A percentile compares a stretch with the other conserved stretches of the same genome.
Conservation (phyloP, 1,140 invertebrate species). For the Hycleus cichorii region DNA sequence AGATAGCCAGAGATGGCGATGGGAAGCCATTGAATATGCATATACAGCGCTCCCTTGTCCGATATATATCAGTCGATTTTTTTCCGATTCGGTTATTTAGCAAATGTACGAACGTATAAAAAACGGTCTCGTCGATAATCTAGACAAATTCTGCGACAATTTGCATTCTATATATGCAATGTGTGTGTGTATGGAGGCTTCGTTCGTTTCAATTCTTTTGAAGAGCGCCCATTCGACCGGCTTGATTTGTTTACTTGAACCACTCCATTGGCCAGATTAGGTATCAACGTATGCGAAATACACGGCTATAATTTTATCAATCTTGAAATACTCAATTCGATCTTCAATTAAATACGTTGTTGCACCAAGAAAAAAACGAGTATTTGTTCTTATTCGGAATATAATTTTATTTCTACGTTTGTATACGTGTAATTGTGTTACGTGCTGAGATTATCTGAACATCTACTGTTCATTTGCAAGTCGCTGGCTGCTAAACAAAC, state of each 20-base stretch:
- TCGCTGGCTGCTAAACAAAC: no score
- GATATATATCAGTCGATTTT: slow-evolving; percentile 23
- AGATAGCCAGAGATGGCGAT: slow-evolving; percentile 13
- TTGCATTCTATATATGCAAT: slow-evolving; percentile 26
- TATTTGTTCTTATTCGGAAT: no score
- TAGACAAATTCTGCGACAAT: slow-evolving; percentile 41
- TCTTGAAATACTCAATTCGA: slow-evolving; percentile 22
- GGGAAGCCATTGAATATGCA: no score
- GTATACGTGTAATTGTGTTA: no score
- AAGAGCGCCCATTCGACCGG: not conserved
- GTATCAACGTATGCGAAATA: slow-evolving; percentile 32
- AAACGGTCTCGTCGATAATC: slow-evolving; percentile 33
- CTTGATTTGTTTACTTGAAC: slow-evolving; percentile 38
- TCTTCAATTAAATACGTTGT: slow-evolving; percentile 36
- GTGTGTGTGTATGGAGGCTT: slow-evolving; percentile 24
- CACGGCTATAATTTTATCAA: slow-evolving; percentile 33
- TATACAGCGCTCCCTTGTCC: no score
- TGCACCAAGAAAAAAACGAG: not conserved
- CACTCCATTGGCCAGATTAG: slow-evolving; percentile 34
- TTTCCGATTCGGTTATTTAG: no score
- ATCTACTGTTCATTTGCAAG: no score
- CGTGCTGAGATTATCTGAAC: no score
- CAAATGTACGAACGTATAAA: slow-evolving; percentile 21
- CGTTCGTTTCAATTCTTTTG: not conserved
- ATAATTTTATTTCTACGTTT: no score